Percentiles rank a stretch among this genome's conserved stretches.
Evolutionary conservation across 2,797 vertebrate species (phyloP).

Genomic region (Manis javanica): DNA sequence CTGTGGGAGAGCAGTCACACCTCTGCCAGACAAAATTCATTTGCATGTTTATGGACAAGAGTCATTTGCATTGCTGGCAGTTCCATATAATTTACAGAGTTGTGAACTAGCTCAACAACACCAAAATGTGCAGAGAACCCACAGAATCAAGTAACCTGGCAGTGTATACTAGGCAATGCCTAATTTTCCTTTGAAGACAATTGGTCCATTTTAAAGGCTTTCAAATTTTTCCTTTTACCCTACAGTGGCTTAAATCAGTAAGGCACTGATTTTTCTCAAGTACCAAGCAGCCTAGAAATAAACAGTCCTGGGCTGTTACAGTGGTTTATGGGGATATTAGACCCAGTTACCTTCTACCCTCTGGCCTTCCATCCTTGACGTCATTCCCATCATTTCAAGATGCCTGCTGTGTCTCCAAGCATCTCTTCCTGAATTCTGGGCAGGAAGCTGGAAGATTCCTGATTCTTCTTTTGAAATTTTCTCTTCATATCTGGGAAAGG

Average conservation of each 20-base stretch:
- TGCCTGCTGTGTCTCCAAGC: neutral
- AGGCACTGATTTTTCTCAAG: slow-evolving; percentile 19
- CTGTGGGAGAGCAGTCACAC: neutral
- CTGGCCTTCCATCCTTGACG: neutral
- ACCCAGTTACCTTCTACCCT: neutral
- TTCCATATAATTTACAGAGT: slow-evolving; percentile 47
- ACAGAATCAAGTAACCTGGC: neutral
- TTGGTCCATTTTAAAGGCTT: slow-evolving; percentile 14
- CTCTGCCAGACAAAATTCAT: slow-evolving; percentile 62
- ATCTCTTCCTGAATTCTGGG: slow-evolving; percentile 43
- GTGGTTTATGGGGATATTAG: neutral
- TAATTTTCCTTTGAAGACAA: slow-evolving; percentile 35
- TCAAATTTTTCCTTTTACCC: neutral
- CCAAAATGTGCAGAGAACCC: neutral
- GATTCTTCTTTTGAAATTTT: neutral
- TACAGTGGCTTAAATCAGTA: neutral
- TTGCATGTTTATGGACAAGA: slow-evolving; percentile 66
- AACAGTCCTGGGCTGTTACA: neutral
- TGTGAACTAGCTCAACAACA: slow-evolving; percentile 25
- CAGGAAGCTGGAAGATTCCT: neutral
- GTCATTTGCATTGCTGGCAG: slow-evolving; percentile 53
- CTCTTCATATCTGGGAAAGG: neutral
- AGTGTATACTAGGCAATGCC: neutral
- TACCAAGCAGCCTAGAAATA: neutral
- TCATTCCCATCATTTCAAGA: neutral